phyloP scores from a whole-genome alignment of 2,888 invertebrate genomes.

The Calliscelio sp. region DNA sequence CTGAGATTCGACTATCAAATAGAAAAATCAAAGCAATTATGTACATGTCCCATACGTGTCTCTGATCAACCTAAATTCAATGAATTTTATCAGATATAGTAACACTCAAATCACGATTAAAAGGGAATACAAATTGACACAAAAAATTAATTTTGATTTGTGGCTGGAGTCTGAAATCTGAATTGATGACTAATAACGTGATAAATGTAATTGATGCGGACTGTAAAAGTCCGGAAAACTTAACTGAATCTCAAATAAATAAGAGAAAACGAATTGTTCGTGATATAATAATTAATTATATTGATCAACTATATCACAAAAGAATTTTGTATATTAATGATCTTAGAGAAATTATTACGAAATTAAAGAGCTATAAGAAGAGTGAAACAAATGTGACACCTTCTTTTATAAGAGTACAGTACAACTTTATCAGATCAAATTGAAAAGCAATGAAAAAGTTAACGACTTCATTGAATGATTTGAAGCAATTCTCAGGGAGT shows the following conservation, averaged over 20 bases:
- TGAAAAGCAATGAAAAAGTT: conserved; percentile 66
- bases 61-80: not conserved
- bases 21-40: not conserved
- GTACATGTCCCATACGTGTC: not conserved
- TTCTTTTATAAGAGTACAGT: conserved; percentile 67
- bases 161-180: conserved; percentile 71
- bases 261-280: conserved; percentile 5
- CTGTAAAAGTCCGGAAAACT: not conserved
- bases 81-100: not conserved
- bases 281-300: conserved; percentile 7
- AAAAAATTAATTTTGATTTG: conserved; percentile 62
- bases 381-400: conserved; percentile 63
- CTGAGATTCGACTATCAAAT: too few species aligned
- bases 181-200: conserved; percentile 62
- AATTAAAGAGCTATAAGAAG: conserved; percentile 51
- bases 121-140: conserved; percentile 66
- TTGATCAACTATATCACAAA: conserved; percentile 32
- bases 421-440: conserved; percentile 64
- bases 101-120: conserved; percentile 49
- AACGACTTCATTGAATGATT: conserved; percentile 67
- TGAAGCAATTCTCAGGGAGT: conserved; percentile 68
- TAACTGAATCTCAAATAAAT: not conserved
- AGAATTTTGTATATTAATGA: conserved; percentile 64
- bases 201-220: conserved; percentile 63
- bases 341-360: conserved; percentile 66